Evolutionary conservation across 2,113 vertebrate species (phyloP).

Genomic region (Chauna torquata): DNA sequence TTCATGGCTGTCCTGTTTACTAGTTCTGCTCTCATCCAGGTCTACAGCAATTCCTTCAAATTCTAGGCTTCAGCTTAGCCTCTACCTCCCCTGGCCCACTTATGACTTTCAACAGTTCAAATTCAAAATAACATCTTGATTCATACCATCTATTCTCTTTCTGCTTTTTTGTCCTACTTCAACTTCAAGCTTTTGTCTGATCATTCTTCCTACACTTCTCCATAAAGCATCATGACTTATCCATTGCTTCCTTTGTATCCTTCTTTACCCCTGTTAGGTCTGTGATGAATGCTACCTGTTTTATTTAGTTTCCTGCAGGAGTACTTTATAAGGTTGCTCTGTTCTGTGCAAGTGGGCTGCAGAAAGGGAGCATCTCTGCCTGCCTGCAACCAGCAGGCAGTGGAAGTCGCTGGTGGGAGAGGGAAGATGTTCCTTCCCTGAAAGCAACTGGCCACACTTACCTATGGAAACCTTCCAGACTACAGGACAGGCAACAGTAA

Average conservation of each 20-base stretch:
- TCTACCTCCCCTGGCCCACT: background rate
- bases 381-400: background rate
- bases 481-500: background rate
- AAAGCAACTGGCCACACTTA: background rate
- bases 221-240: background rate
- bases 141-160: background rate
- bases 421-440: background rate
- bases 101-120: background rate
- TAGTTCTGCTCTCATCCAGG: background rate
- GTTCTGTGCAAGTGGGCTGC: background rate
- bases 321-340: background rate
- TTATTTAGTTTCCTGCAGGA: background rate
- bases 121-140: background rate
- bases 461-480: background rate
- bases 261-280: background rate
- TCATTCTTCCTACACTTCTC: background rate
- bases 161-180: background rate
- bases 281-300: background rate
- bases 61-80: background rate
- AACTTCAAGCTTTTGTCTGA: background rate
- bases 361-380: background rate
- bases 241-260: background rate
- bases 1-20: background rate
- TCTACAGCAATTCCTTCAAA: background rate
- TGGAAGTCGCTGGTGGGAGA: background rate